These are phyloP conservation scores for Oryzias melastigma DNA, from an alignment of 2,113 vertebrate genomes.

Conservation along the genomic window DNA sequence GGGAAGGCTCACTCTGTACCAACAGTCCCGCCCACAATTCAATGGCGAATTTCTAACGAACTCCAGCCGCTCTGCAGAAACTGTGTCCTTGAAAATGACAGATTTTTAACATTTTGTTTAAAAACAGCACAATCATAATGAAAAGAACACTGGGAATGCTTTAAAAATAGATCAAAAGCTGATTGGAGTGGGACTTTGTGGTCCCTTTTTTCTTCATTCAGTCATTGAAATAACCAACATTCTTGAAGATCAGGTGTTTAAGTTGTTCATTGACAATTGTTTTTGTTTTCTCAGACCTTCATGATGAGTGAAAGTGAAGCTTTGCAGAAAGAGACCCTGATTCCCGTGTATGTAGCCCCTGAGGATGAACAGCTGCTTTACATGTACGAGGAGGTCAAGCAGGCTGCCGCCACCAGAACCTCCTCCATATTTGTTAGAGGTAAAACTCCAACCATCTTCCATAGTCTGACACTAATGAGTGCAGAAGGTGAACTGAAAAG, in stretches of 20 bases:
- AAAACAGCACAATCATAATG: no score
- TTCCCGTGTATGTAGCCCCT: slow-evolving; percentile 74
- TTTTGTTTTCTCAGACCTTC: slow-evolving; percentile 66
- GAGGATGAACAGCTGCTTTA: slow-evolving; percentile 78
- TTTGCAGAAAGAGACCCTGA: slow-evolving; percentile 65
- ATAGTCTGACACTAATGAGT: no score
- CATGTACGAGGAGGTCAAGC: slow-evolving; percentile 80
- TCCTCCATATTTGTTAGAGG: slow-evolving; percentile 75
- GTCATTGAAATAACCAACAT: neutral
- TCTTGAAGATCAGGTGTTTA: neutral
- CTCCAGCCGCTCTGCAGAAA: no score
- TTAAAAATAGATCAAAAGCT: no score
- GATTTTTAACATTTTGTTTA: no score
- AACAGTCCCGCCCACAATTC: no score
- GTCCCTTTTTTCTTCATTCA: no score
- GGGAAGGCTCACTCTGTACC: no score
- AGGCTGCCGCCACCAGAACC: slow-evolving; percentile 63
- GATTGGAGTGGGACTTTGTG: no score
- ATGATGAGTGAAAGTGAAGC: slow-evolving; percentile 72
- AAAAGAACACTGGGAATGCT: no score
- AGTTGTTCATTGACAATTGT: neutral
- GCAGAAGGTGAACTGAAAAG: neutral
- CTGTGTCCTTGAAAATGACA: no score
- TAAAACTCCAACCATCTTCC: slow-evolving; percentile 21
- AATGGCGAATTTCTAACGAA: no score